Percentiles rank a stretch among this genome's conserved stretches.
These are phyloP conservation scores for Amiota communis DNA, from an alignment of 2,888 invertebrate genomes.

Conservation along the genomic window DNA sequence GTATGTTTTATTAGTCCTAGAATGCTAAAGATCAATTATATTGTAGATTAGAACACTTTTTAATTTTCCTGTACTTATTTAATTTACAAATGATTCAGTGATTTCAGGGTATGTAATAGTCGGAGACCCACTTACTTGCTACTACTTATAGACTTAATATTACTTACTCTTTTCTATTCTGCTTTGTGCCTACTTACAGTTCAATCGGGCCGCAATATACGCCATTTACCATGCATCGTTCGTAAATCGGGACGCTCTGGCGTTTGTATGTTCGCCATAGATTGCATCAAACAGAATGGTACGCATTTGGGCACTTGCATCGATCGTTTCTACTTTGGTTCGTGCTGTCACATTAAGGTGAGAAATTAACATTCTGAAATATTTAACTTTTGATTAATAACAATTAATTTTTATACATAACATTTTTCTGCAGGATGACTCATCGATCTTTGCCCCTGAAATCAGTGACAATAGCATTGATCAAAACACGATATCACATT, in stretches of 20 bases:
- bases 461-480: constrained; percentile 74
- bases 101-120: background rate
- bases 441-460: constrained; percentile 67
- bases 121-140: background rate
- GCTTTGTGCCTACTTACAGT: constrained; percentile 77
- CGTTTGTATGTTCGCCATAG: constrained; percentile 94
- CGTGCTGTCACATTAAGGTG: constrained; percentile 86
- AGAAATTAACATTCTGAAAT: constrained; percentile 35
- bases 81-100: no score
- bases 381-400: background rate
- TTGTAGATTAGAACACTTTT: no score
- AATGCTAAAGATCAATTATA: no score
- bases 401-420: background rate
- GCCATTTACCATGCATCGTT: constrained; percentile 90
- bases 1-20: background rate
- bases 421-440: constrained; percentile 48
- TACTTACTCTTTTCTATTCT: background rate
- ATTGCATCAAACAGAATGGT: constrained; percentile 91
- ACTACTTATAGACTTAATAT: background rate
- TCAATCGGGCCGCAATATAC: constrained; percentile 88
- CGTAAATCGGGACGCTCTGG: constrained; percentile 86
- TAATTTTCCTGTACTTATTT: no score
- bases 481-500: constrained; percentile 73
- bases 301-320: constrained; percentile 94
- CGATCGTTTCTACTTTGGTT: constrained; percentile 94